phyloP scores from a whole-genome alignment of 2,113 vertebrate genomes.

The human (Homo sapiens) region DNA sequence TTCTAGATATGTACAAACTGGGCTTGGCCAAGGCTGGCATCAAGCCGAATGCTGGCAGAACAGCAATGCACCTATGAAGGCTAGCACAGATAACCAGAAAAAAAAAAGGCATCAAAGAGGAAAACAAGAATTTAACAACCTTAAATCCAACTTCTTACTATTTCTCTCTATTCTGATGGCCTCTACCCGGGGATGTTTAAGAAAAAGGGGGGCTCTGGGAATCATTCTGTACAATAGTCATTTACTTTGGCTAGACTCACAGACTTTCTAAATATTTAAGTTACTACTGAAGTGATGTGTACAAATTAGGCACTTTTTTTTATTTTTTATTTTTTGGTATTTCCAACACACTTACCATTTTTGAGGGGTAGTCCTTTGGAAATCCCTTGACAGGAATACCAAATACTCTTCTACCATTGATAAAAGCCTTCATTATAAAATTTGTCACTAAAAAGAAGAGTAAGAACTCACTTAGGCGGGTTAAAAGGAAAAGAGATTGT shows the following conservation, averaged over 20 bases:
- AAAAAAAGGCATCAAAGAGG: background rate
- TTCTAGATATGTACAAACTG: background rate
- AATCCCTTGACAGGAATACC: conserved; percentile 90
- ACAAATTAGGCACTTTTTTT: background rate
- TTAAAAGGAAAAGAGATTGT: conserved; percentile 34
- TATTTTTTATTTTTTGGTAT: background rate
- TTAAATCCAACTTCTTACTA: background rate
- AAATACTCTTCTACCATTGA: conserved; percentile 94
- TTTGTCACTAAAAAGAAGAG: conserved; percentile 90
- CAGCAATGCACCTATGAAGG: background rate
- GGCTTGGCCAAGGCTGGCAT: background rate
- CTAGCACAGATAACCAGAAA: background rate
- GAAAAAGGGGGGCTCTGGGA: background rate
- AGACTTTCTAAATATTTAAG: background rate
- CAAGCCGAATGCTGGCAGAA: background rate
- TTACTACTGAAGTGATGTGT: background rate
- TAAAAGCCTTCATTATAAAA: conserved; percentile 99
- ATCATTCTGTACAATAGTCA: background rate
- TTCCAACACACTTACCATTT: conserved; percentile 88
- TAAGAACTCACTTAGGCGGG: background rate
- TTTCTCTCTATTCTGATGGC: background rate
- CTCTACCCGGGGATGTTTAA: background rate
- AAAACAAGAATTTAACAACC: background rate
- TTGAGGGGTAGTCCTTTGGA: conserved; percentile 88
- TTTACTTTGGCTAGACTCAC: background rate